Evolutionary conservation across 2,888 invertebrate genomes (phyloP), one percentile per base, ranked within the genome.

Genomic region (Stenichneumon culpator): DNA sequence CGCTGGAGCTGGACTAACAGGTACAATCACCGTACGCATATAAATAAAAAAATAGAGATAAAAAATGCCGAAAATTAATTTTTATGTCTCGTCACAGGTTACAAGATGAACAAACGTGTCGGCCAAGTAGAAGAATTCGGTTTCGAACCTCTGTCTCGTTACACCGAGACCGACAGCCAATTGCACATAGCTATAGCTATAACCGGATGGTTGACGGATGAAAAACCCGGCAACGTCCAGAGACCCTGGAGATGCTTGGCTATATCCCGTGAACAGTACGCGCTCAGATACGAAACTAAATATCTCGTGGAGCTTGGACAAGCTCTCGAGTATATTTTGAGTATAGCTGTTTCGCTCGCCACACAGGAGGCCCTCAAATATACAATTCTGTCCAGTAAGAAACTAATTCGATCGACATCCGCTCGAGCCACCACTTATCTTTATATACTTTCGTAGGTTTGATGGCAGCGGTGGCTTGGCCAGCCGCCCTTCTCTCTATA

Each of bases 81-180:
- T 32, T 25, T 16, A 47, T 25, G 57, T 57, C n/a, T 6, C 68
- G 44, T 32, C 16, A 9, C 90, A 95, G 96, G 96, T n/a, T 95
- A 95, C 91, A 96, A 96, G 93, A 96, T 96, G 96, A 95, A 96
- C 86, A 96, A 95, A 90, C 93, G 96, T 69, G 95, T 96, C 22
- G 96, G 96, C 28, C 96, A 95, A 83, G 94, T 96, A 54, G 96
- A 96, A 91, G 96, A 96, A 92, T 96, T 96, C 93, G 94, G 94
- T 69, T 96, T 96, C 89, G 95, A 96, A 84, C 94, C 95, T 28
- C 90, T 96, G 63, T 93, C 93, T 22, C 84, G 86, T 63, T 75
- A 87, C 25, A 86, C 87, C 22, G 86, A 87, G 14, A 93, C 88
- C 90, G 94, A 88, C 39, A 90, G 92, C 84, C 95, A 95, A 87